Conservation (phyloP, 1,140 invertebrate genomes). For the Sarcophaga peregrina region DNA sequence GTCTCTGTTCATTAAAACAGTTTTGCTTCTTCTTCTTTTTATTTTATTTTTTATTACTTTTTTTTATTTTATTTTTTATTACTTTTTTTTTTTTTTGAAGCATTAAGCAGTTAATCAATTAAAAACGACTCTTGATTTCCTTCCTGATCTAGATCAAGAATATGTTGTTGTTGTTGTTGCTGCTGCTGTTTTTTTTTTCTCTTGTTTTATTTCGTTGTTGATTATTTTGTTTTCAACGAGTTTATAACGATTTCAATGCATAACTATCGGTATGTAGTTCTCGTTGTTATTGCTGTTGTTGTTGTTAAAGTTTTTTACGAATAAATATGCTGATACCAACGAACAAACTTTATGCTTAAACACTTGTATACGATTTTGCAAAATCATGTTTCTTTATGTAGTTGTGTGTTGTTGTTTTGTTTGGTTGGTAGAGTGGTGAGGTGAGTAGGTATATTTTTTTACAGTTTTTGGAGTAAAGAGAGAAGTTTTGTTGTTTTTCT, state of each 20-base stretch:
- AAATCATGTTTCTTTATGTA: not conserved
- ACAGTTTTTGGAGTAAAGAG: not conserved
- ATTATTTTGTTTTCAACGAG: no score
- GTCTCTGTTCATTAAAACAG: not conserved
- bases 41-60: conserved; percentile 20
- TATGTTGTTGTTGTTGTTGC: conserved; percentile 47
- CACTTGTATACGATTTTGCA: not conserved
- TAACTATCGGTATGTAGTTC: not conserved
- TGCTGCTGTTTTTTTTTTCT: conserved; percentile 3
- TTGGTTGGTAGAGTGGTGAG: not conserved
- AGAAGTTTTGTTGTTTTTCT: not conserved
- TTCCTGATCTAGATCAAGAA: conserved; percentile 66
- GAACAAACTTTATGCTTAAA: not conserved
- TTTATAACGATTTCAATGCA: no score
- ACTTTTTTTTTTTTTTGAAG: conserved; percentile 21
- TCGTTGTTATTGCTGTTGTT: not conserved
- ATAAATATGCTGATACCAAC: not conserved
- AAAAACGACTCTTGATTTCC: conserved; percentile 67
- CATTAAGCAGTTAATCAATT: conserved; percentile 65
- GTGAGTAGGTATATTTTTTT: not conserved
- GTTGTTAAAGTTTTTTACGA: not conserved
- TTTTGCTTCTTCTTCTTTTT: not conserved
- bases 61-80: no score
- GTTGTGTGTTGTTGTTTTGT: not conserved
- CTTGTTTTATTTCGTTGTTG: not conserved